phyloP scores from a whole-genome alignment of 2,888 invertebrate species.

The Deilephila elpenor region DNA sequence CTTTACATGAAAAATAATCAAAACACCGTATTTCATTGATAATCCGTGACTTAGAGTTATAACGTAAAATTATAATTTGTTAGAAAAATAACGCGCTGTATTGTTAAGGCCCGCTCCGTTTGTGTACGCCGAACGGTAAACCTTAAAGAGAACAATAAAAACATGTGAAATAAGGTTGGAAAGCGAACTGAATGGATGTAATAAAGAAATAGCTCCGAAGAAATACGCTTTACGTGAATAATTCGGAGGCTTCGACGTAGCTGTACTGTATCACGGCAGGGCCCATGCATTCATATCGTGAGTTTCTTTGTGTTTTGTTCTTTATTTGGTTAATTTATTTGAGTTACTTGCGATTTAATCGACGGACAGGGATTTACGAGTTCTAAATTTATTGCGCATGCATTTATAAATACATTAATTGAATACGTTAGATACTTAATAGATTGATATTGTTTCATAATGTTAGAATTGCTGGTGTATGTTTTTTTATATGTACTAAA shows the following conservation, averaged over 20 bases:
- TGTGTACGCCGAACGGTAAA: slow-evolving; percentile 13
- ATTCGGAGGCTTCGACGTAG: slow-evolving; percentile 61
- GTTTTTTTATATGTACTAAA: no score
- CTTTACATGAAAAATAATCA: background rate
- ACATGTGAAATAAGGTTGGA: slow-evolving; percentile 61
- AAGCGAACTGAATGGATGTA: slow-evolving; percentile 63
- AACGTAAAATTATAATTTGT: background rate
- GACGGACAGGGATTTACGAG: no score
- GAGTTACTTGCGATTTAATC: no score
- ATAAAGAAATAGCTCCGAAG: slow-evolving; percentile 72
- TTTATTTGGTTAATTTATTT: background rate
- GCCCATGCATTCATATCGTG: slow-evolving; percentile 2
- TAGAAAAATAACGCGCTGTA: background rate
- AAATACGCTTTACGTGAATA: slow-evolving; percentile 64
- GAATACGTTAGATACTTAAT: no score
- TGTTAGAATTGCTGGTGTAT: no score
- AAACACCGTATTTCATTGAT: background rate
- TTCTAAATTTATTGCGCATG: no score
- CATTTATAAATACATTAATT: no score
- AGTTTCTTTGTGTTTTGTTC: slow-evolving; percentile 5
- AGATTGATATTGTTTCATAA: no score
- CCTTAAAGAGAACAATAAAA: slow-evolving; percentile 57
- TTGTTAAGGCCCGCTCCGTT: background rate
- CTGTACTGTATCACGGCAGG: slow-evolving; percentile 17
- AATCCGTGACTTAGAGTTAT: background rate